Conservation (phyloP, 1,140 invertebrate species). For the Potamilus streckersoni region DNA sequence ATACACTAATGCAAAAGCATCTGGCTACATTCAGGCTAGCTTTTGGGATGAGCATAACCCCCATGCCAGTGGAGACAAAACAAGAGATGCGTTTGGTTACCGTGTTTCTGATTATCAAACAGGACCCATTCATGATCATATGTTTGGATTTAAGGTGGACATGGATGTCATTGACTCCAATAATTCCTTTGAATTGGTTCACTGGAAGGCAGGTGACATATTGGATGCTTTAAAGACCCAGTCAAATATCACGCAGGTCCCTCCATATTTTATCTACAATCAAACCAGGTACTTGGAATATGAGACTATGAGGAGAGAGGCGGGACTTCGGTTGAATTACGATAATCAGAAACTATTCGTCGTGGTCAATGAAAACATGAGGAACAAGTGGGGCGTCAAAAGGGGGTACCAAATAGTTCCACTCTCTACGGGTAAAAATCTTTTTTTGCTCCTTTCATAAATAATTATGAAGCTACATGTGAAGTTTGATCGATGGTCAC, state of each 20-base stretch:
- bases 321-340: slow-evolving; percentile 2
- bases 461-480: too few species aligned
- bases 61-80: slow-evolving; percentile 15
- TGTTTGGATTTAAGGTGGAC: slow-evolving; percentile 54
- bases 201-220: slow-evolving; percentile 26
- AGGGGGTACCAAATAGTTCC: slow-evolving; percentile 17
- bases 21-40: slow-evolving; percentile 38
- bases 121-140: slow-evolving; percentile 53
- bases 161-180: slow-evolving; percentile 41
- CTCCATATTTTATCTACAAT: slow-evolving; percentile 11
- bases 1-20: slow-evolving; percentile 13
- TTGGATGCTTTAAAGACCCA: slow-evolving; percentile 17
- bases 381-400: slow-evolving; percentile 15
- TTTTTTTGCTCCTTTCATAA: too few species aligned
- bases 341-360: slow-evolving; percentile 11
- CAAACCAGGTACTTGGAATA: slow-evolving; percentile 4
- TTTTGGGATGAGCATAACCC: slow-evolving; percentile 32
- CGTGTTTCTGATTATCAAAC: slow-evolving; percentile 28
- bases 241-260: slow-evolving; percentile 10
- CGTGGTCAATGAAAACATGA: slow-evolving; percentile 23
- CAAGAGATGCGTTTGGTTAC: slow-evolving; percentile 38
- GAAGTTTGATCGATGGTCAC: too few species aligned
- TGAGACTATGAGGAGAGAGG: slow-evolving; percentile 13
- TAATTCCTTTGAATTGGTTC: slow-evolving; percentile 45
- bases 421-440: slow-evolving; percentile 3